Evolutionary conservation across 2,797 vertebrate genomes (phyloP), one percentile per base, ranked within the genome.

Genomic region (Enteromius thamalakanensis): DNA sequence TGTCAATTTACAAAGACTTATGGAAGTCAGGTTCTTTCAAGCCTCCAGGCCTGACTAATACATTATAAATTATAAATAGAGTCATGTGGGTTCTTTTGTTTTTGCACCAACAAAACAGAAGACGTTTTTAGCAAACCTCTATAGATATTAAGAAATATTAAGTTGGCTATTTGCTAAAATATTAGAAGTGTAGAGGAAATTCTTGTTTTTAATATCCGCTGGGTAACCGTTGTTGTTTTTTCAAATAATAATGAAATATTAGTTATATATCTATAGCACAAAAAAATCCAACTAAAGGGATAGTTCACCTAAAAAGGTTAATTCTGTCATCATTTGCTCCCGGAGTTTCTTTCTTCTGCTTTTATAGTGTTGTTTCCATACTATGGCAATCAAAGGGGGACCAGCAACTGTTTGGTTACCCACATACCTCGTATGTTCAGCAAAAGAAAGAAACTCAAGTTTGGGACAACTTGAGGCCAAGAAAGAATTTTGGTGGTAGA

Each of bases 1-100:
- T 65, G 37, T 64, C 58, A 51, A 62, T n/a, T 74, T 60, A 69
- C 72, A 75, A 14, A 40, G 26, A 45, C 29, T 67, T 26, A 47
- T 80, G 37, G 37, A 71, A 47, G 51, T 65, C 12, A 26, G 29
- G 45, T 79, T 68, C 62, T 55, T 53, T 68, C 19, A 81, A 23
- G 78, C 21, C n/a, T 58, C 34, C n/a, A 40, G 1, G 12, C 64
- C 70, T 74, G 29, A 29, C 26, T 74, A 65, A 74, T 81, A 29
- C 40, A 7, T 74, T 37, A 81, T 81, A 51, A 49, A 74, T 65
- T 34, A 37, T 26, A 2, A 37, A 37, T 71, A 19, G 58, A 34
- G 21, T 34, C 10, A 7, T 55, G 49, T 34, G 10, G 12, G 21
- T 76, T 58, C 23, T 76, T 23, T 76, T 58, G 23, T 60, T 23